These are phyloP conservation scores for Hirtodrosophila histrioides DNA, from an alignment of 2,888 invertebrate species.

Conservation along the genomic window DNA sequence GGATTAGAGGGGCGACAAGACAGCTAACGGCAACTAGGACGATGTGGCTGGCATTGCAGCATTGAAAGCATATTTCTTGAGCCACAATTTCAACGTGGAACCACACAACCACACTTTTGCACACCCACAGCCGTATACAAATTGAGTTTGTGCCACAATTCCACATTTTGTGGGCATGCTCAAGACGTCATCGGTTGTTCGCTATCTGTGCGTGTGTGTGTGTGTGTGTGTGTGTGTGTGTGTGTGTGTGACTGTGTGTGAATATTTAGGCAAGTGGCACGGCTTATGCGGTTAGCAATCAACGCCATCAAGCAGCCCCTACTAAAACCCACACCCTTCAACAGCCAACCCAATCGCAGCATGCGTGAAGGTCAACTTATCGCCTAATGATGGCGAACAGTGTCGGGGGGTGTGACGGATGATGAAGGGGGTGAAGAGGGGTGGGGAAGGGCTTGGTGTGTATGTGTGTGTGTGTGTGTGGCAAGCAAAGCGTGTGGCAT, in stretches of 20 bases:
- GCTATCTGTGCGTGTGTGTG: conserved; percentile 2
- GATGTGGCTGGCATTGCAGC: conserved; percentile 9
- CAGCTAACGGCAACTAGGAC: too few relatives aligned
- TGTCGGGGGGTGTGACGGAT: conserved; percentile 21
- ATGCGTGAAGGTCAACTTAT: conserved; percentile 78
- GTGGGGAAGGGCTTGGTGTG: too few relatives aligned
- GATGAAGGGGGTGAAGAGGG: too few relatives aligned
- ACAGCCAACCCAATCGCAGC: conserved; percentile 23
- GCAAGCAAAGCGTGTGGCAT: conserved; percentile 3
- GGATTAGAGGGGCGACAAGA: conserved; percentile 16
- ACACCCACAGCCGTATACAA: conserved; percentile 2
- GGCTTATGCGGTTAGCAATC: conserved; percentile 65
- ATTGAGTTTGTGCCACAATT: conserved; percentile 54
- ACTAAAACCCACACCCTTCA: neutral
- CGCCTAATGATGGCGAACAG: conserved; percentile 73
- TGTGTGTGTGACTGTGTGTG: conserved; percentile 1
- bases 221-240: conserved; percentile 8
- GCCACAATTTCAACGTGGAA: conserved; percentile 8
- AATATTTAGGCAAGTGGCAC: conserved; percentile 46
- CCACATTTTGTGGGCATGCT: conserved; percentile 48
- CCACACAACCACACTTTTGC: too few relatives aligned
- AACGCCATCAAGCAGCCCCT: conserved; percentile 43
- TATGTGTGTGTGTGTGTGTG: too few relatives aligned
- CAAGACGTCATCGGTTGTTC: conserved; percentile 48
- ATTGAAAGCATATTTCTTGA: conserved; percentile 35